Evolutionary conservation across 2,113 vertebrate genomes (phyloP).

Genomic region (Actenoides lindsayi): DNA sequence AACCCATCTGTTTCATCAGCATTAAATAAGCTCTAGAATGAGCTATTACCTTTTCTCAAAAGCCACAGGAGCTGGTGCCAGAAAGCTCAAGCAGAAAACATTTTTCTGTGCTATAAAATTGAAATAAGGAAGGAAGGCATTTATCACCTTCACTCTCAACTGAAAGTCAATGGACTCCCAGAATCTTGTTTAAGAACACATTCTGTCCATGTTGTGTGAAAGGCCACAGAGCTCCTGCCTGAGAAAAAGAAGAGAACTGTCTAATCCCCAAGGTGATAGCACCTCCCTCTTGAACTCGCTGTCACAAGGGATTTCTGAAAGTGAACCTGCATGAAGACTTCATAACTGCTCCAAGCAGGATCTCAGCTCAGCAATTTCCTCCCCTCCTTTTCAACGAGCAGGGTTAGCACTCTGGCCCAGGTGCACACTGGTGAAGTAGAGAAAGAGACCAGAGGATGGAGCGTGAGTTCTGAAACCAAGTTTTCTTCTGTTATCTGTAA

Average conservation of each 20-base stretch:
- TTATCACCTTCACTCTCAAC: constrained; percentile 12
- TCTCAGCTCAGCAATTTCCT: neutral
- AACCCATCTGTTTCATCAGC: neutral
- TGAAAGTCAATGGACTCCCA: neutral
- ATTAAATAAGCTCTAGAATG: constrained; percentile 19
- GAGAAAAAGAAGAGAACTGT: neutral
- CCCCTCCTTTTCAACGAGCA: neutral
- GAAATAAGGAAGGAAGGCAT: constrained; percentile 16
- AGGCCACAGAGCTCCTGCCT: neutral
- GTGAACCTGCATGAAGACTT: neutral
- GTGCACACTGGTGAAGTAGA: too few relatives aligned
- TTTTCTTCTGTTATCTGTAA: neutral
- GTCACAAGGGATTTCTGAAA: neutral
- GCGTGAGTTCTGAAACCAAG: neutral
- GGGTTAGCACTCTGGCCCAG: neutral
- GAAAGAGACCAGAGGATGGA: neutral
- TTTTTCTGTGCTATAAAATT: constrained; percentile 14
- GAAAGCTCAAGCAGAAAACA: constrained; percentile 9
- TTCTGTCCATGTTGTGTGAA: neutral
- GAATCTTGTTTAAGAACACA: neutral
- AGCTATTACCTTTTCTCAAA: constrained; percentile 27
- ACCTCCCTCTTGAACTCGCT: neutral
- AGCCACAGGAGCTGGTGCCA: neutral
- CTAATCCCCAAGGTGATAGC: neutral
- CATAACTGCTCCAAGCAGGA: neutral